phyloP scores from a whole-genome alignment of 2,797 vertebrate genomes.

The Argya squamiceps region DNA sequence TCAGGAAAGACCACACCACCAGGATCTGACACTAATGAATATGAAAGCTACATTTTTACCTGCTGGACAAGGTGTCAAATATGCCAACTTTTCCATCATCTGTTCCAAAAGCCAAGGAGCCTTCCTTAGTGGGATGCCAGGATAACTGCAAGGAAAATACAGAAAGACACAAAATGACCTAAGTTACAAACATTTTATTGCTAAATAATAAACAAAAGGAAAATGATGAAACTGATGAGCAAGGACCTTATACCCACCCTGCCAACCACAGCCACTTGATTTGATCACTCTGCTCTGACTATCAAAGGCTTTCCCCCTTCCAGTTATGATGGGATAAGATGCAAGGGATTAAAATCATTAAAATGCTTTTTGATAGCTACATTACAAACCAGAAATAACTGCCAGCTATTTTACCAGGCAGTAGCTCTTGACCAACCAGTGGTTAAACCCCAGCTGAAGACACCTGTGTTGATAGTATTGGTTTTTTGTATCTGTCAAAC shows the following conservation, averaged over 20 bases:
- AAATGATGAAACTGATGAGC: not conserved
- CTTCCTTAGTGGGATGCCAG: slow-evolving; percentile 92
- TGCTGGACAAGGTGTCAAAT: slow-evolving; percentile 90
- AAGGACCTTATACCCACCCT: not conserved
- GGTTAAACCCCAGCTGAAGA: not conserved
- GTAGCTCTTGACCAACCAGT: not conserved
- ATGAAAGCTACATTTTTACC: slow-evolving; percentile 75
- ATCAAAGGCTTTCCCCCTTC: not conserved
- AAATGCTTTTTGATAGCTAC: not conserved
- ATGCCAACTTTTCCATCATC: slow-evolving; percentile 97
- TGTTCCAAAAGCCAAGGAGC: slow-evolving; percentile 91
- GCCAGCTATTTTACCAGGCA: not conserved
- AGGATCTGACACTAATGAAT: not conserved
- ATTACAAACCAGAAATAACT: not conserved
- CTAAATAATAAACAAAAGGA: not conserved
- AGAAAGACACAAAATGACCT: not conserved
- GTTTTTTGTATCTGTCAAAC: not conserved
- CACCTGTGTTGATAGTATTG: accelerated
- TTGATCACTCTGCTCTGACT: not conserved
- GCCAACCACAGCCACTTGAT: not conserved
- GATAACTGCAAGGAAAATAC: slow-evolving; percentile 79
- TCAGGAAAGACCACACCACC: not conserved
- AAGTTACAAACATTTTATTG: not conserved
- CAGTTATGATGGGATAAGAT: not conserved
- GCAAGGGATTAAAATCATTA: not conserved